A percentile compares a stretch with the other conserved stretches of the same genome.
phyloP scores from a whole-genome alignment of 2,797 vertebrate genomes.

The Crax fasciolata region DNA sequence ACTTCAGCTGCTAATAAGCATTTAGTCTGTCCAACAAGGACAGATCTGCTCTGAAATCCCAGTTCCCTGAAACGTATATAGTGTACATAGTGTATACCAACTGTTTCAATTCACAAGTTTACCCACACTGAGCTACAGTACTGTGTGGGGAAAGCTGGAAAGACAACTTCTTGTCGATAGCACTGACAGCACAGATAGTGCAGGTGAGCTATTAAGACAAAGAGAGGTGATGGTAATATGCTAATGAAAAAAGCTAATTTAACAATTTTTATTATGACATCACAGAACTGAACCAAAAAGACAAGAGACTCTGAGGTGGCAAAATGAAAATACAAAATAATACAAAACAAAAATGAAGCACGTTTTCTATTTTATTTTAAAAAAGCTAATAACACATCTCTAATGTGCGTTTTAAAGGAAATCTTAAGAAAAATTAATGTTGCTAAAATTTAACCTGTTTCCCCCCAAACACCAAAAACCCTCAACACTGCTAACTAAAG shows the following conservation, averaged over 20 bases:
- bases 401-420: not conserved
- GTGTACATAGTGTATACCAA: not conserved
- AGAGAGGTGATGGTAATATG: not conserved
- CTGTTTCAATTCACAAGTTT: not conserved
- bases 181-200: not conserved
- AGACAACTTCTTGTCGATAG: not conserved
- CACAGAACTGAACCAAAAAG: not conserved
- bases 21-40: not conserved
- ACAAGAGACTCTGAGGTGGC: not conserved
- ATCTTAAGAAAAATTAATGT: not conserved
- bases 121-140: not conserved
- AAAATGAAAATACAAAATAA: not conserved
- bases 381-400: fast-evolving
- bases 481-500: not conserved
- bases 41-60: not conserved
- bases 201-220: not conserved
- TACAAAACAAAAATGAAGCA: not conserved
- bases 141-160: not conserved
- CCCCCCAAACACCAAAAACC: not conserved
- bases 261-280: not conserved
- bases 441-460: not conserved
- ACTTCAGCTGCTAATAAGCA: not conserved
- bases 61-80: not conserved
- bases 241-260: not conserved
- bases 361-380: not conserved